These are phyloP conservation scores for Condylostylus longicornis DNA, from an alignment of 1,140 invertebrate species.

Conservation along the genomic window DNA sequence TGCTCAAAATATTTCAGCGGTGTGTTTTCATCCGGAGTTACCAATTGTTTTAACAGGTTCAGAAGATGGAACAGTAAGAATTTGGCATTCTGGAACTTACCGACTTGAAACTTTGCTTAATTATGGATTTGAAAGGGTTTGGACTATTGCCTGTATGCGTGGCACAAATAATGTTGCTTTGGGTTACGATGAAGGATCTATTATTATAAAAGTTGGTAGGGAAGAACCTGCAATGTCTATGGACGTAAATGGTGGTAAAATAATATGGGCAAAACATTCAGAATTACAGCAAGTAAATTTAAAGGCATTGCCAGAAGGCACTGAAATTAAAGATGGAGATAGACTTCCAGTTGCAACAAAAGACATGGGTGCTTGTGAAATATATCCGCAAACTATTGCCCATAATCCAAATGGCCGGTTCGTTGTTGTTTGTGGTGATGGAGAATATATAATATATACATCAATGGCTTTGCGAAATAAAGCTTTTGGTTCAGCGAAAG, in stretches of 20 bases:
- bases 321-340: constrained; percentile 80
- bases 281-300: constrained; percentile 91
- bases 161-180: constrained; percentile 95
- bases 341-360: constrained; percentile 84
- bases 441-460: constrained; percentile 99
- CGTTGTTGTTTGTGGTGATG: constrained; percentile 97
- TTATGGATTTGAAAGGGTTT: constrained; percentile 95
- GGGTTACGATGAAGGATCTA: constrained; percentile 97
- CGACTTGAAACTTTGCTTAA: constrained; percentile 90
- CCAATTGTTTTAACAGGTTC: constrained; percentile 95
- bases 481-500: constrained; percentile 93
- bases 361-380: constrained; percentile 99
- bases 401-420: constrained; percentile 99
- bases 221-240: constrained; percentile 99
- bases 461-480: constrained; percentile 98
- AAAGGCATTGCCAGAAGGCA: constrained; percentile 32
- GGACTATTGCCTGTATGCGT: constrained; percentile 90
- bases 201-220: constrained; percentile 91
- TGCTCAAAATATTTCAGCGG: constrained; percentile 85
- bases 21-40: constrained; percentile 92
- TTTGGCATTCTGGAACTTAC: constrained; percentile 98
- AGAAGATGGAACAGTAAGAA: constrained; percentile 88
- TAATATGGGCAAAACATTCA: constrained; percentile 95
- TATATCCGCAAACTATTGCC: constrained; percentile 95
- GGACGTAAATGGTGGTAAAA: constrained; percentile 95